phyloP scores from a whole-genome alignment of 2,797 vertebrate species.

The Poeciliopsis presidionis region DNA sequence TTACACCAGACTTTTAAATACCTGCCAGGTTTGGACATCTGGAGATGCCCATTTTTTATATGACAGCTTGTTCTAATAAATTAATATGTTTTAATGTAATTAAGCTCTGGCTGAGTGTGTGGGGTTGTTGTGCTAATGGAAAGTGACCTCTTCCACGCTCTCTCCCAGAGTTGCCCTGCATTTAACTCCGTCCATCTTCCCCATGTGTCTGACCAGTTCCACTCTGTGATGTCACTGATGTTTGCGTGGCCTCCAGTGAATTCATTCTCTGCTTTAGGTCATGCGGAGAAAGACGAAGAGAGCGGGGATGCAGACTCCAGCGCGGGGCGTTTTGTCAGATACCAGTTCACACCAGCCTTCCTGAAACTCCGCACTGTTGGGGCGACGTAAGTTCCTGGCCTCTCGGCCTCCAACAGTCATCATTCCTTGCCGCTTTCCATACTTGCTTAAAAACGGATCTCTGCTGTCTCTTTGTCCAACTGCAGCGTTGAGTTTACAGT shows the following conservation, averaged over 20 bases:
- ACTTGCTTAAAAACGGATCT: not conserved
- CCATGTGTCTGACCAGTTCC: not conserved
- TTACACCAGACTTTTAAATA: not conserved
- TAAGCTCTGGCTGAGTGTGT: not conserved
- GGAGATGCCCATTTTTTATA: not conserved
- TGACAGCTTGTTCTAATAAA: not conserved
- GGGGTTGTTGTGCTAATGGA: not conserved
- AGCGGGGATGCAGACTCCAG: slow-evolving; percentile 85
- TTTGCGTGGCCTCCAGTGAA: not conserved
- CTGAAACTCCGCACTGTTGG: slow-evolving; percentile 94
- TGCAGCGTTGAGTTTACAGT: slow-evolving; percentile 97
- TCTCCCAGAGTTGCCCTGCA: not conserved
- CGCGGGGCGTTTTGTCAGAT: slow-evolving; percentile 95
- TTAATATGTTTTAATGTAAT: not conserved
- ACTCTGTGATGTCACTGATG: not conserved
- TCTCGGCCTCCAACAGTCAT: not conserved
- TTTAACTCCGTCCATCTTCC: too few species aligned
- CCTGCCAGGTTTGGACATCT: not conserved
- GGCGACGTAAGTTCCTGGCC: slow-evolving; percentile 86
- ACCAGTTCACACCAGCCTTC: slow-evolving; percentile 98
- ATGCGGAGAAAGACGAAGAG: slow-evolving; percentile 85
- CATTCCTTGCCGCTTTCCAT: not conserved
- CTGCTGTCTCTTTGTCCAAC: slow-evolving; percentile 19
- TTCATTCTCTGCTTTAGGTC: slow-evolving; percentile 74
- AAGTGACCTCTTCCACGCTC: not conserved